Base-by-base conservation (phyloP, 2,888 invertebrate species). In the Phrixothrix hirtus region DNA sequence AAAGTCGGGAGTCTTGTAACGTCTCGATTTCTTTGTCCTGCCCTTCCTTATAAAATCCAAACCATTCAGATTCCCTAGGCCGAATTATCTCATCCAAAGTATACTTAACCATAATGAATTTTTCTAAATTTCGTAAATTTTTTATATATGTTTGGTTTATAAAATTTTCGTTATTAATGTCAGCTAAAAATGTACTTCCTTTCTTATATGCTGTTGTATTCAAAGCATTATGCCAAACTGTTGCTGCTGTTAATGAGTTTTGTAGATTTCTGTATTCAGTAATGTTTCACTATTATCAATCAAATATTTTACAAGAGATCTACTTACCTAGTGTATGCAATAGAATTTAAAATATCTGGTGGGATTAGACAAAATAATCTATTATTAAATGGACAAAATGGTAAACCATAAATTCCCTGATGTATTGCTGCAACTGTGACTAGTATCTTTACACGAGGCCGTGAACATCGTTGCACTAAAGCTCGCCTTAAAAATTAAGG, bases 181-280 rank as follows among this genome's bases (percentile, higher is more conserved):
- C 97, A 0, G 95, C 86, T 3, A 99, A 77, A 71, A 98, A 99
- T 14, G 89, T 81, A 71, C 94, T 95, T 46, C 83, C 82, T 0
- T 79, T 66, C 53, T 76, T 81, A 76, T 98, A 99, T 4, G 79
- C 78, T 0, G 81, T 79, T 72, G 93, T 92, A 65, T 91, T 80
- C 1, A 93, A 74, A 0, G 99, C 97, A 77, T 99, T 96, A 73
- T 99, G 98, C 99, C 99, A 99, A 73, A 96, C 99, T 25, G 97
- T 90, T 0, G 98, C 97, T 78, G 97, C 98, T 0, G 95, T 89
- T 1, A 92, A 75, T 1, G 77, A 75, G 13, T 83, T 71, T 73
- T 93, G 93, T 1, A 90, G 81, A 83, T 85, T 86, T 14, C 92
- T 92, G 70, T 9, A 77, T 78, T 7, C 4, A 1, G 2, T 3